Evolutionary conservation across 2,113 vertebrate genomes (phyloP).

Genomic region (Brachyistius frenatus): DNA sequence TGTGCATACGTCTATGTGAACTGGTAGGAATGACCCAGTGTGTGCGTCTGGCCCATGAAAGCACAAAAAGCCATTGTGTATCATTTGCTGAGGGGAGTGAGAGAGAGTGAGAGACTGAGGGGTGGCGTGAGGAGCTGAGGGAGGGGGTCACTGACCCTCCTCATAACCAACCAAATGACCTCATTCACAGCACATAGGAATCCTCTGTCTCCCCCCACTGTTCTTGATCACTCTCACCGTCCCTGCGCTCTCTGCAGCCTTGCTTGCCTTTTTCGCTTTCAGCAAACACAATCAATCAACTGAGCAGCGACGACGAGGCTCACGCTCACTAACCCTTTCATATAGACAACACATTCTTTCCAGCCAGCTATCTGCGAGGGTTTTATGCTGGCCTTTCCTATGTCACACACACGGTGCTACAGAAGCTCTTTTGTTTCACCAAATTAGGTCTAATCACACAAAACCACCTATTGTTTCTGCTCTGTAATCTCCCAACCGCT

Average conservation of each 20-base stretch:
- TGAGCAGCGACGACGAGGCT: slow-evolving; percentile 32
- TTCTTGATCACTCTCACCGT: slow-evolving; percentile 62
- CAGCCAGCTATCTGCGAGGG: slow-evolving; percentile 48
- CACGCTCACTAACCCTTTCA: slow-evolving; percentile 58
- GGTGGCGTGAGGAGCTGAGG: slow-evolving; percentile 51
- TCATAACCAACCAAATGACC: slow-evolving; percentile 78
- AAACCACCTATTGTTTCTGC: slow-evolving; percentile 61
- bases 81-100: slow-evolving; percentile 53
- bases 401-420: slow-evolving; percentile 54
- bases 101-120: slow-evolving; percentile 38
- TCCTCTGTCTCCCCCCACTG: slow-evolving; percentile 58
- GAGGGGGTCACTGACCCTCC: slow-evolving; percentile 69
- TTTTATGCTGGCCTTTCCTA: slow-evolving; percentile 52
- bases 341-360: slow-evolving; percentile 45
- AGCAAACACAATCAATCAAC: slow-evolving; percentile 67
- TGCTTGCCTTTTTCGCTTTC: slow-evolving; percentile 52
- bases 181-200: slow-evolving; percentile 82
- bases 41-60: slow-evolving; percentile 62
- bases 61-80: slow-evolving; percentile 78
- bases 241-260: slow-evolving; percentile 48
- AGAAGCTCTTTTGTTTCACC: slow-evolving; percentile 66
- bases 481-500: slow-evolving; percentile 60
- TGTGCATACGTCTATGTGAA: slow-evolving; percentile 37
- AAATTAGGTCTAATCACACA: slow-evolving; percentile 74
- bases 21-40: slow-evolving; percentile 54